These are phyloP conservation scores for Physocephala rufipes DNA, from an alignment of 2,888 invertebrate species.

Conservation along the genomic window DNA sequence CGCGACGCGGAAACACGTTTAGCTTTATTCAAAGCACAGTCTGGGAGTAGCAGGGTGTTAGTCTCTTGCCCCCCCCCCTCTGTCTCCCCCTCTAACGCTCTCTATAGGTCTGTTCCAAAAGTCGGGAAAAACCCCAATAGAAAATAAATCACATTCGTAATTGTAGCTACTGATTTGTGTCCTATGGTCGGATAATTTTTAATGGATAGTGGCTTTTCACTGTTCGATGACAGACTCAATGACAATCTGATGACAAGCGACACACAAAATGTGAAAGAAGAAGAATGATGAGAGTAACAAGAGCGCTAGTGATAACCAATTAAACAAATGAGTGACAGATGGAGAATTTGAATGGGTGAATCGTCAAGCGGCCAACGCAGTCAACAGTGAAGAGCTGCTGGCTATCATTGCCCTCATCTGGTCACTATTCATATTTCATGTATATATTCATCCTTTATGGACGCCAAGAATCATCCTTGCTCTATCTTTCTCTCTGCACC, in stretches of 20 bases:
- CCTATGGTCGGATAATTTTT: conserved; percentile 25
- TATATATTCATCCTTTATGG: too few relatives aligned
- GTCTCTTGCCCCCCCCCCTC: neutral
- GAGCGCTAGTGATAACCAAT: too few relatives aligned
- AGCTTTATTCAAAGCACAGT: too few relatives aligned
- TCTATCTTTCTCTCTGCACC: neutral
- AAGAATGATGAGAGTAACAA: neutral
- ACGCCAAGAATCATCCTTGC: too few relatives aligned
- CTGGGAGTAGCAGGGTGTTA: too few relatives aligned
- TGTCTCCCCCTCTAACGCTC: neutral
- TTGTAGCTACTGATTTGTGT: conserved; percentile 4
- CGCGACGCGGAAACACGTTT: too few relatives aligned
- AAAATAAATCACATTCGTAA: conserved; percentile 27
- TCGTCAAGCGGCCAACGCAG: neutral
- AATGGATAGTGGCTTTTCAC: conserved; percentile 15
- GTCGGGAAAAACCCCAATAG: neutral
- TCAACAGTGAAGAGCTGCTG: too few relatives aligned
- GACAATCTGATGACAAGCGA: too few relatives aligned
- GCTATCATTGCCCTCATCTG: neutral
- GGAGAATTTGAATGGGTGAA: neutral
- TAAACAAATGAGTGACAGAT: conserved; percentile 10
- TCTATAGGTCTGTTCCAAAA: neutral
- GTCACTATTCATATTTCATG: conserved; percentile 1
- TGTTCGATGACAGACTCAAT: too few relatives aligned
- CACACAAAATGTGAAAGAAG: neutral